Evolutionary conservation across 1,140 invertebrate genomes (phyloP).

Genomic region (Drosophila pruinosa): DNA sequence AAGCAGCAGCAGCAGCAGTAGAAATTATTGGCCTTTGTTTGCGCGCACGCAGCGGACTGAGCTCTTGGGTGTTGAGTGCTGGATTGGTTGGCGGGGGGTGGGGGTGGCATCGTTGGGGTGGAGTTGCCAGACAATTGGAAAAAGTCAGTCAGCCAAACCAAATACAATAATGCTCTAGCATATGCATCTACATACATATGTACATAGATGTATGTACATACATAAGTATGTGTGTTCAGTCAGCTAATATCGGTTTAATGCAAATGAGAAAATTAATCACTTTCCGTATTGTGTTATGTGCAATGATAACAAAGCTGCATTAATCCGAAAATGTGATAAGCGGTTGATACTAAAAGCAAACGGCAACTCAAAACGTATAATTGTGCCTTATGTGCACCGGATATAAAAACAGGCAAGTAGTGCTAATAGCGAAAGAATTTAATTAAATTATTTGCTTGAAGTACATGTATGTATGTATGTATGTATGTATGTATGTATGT

Average conservation of each 20-base stretch:
- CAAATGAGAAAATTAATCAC: slow-evolving; percentile 56
- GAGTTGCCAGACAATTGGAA: slow-evolving; percentile 4
- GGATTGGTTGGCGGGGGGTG: no score
- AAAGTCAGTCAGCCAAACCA: slow-evolving; percentile 35
- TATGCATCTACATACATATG: slow-evolving; percentile 8
- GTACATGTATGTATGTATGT: neutral
- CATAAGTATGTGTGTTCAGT: neutral
- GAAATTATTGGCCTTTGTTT: slow-evolving; percentile 53
- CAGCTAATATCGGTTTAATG: slow-evolving; percentile 23
- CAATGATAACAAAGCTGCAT: slow-evolving; percentile 33
- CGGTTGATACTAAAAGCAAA: neutral
- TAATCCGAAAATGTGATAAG: slow-evolving; percentile 4
- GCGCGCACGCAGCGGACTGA: slow-evolving; percentile 6
- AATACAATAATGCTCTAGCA: slow-evolving; percentile 26
- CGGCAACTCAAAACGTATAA: no score
- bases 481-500: neutral
- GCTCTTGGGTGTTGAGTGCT: neutral
- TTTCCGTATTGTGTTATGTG: neutral
- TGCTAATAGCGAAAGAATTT: neutral
- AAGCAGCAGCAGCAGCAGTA: slow-evolving; percentile 40
- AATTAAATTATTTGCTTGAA: neutral
- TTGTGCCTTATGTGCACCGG: no score
- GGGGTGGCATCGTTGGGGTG: neutral
- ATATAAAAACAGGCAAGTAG: neutral
- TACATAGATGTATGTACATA: neutral